Conservation (phyloP, 1,140 invertebrate species). For the Penaeus japonicus region DNA sequence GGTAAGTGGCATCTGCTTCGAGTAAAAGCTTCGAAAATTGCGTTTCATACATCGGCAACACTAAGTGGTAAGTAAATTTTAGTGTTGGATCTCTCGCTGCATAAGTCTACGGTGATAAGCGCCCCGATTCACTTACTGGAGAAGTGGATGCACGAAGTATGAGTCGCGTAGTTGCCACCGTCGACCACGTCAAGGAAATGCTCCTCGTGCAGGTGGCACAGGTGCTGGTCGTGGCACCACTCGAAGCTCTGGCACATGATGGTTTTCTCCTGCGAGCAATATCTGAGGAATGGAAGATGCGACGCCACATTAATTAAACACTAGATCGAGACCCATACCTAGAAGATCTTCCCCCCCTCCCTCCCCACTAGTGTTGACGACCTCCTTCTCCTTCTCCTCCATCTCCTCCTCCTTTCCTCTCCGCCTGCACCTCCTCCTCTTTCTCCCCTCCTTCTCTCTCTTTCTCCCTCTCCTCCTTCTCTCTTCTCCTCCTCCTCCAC, state of each 20-base stretch:
- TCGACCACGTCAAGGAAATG: slow-evolving; percentile 42
- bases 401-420: background rate
- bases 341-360: no score
- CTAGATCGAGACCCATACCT: no score
- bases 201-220: slow-evolving; percentile 48
- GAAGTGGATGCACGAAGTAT: slow-evolving; percentile 46
- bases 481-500: slow-evolving; percentile 22
- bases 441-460: background rate
- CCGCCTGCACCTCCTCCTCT: background rate
- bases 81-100: no score
- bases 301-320: no score
- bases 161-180: slow-evolving; percentile 17
- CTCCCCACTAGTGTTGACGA: no score
- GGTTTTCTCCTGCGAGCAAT: slow-evolving; percentile 26
- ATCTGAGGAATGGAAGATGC: slow-evolving; percentile 3
- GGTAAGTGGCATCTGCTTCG: no score
- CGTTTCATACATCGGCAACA: no score
- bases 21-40: no score
- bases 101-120: no score
- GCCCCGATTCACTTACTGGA: slow-evolving; percentile 18
- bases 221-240: background rate
- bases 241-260: slow-evolving; percentile 53
- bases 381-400: no score
- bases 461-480: background rate
- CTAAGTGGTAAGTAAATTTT: no score